phyloP scores from a whole-genome alignment of 2,888 invertebrate species.

The Cantharis lateralis region DNA sequence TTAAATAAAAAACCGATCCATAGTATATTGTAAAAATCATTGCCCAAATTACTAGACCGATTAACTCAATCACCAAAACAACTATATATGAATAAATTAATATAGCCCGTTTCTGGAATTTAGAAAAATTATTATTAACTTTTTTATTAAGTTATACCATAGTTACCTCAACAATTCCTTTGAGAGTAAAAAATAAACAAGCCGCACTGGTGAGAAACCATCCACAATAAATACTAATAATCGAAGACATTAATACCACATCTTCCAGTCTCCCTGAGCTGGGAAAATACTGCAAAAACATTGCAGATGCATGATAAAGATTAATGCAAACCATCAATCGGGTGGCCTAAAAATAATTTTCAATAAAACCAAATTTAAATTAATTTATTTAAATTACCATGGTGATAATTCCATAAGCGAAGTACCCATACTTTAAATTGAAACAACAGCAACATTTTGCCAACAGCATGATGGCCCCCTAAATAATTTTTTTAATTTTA shows the following conservation, averaged over 20 bases:
- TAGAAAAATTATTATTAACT: neutral
- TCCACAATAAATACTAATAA: neutral
- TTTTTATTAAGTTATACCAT: too few relatives aligned
- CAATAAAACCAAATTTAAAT: neutral
- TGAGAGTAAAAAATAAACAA: neutral
- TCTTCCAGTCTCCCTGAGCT: too few relatives aligned
- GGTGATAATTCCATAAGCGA: neutral
- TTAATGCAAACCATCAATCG: neutral
- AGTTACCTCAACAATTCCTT: neutral
- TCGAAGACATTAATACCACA: neutral
- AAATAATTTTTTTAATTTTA: too few relatives aligned
- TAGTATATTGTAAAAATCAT: neutral
- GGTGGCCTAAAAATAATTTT: neutral
- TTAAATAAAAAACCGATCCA: neutral
- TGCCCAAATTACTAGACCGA: neutral
- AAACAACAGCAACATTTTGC: constrained; percentile 1
- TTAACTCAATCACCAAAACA: constrained; percentile 4
- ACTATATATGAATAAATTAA: constrained; percentile 5
- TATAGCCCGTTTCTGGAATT: constrained; percentile 4
- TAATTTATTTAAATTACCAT: neutral
- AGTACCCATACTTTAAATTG: neutral
- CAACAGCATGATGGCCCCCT: neutral
- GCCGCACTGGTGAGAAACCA: neutral
- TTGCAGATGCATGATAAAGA: neutral
- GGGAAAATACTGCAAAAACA: neutral